Evolutionary conservation across 2,888 invertebrate genomes (phyloP), one percentile per base, ranked within the genome.

Genomic region (Ferdinandea cuprea): DNA sequence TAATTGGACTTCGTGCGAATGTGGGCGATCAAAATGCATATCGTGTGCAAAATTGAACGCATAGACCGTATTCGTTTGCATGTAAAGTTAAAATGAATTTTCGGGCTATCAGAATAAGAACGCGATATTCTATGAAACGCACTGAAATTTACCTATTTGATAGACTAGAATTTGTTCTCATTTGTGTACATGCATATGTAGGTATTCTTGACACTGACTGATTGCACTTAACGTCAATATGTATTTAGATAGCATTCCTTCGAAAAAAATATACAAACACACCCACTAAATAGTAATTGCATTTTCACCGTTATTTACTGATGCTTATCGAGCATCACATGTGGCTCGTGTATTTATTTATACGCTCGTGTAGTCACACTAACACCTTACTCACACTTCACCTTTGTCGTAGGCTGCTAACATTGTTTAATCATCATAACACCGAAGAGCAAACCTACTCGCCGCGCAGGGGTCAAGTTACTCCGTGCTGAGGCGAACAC

Each of bases 191-290:
- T 37, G 13, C 30, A 42, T n/a, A n/a, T n/a, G n/a, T n/a, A n/a
- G n/a, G n/a, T n/a, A n/a, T n/a, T n/a, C 72, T 59, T 72, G 78
- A 78, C 78, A 78, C 72, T 78, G 65, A 78, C 65, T 19, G 50
- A 78, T 72, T 35, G 25, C 65, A 11, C 19, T 8, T 13, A 13
- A 1, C 40, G 19, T 11, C 17, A 3, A 9, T 19, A 15, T 17
- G 17, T 7, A 44, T 19, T 9, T 21, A 4, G 19, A 11, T 9
- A 35, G 9, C 28, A 50, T n/a, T n/a, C n/a, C n/a, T n/a, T 28
- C 17, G 44, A 30, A 40, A 42, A 54, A 40, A 61, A 54, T n/a
- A 54, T 30, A 19, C 52, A 68, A 52, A 37, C 46, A 9, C 44
- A 3, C 17, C 7, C 13, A 42, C 25, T 44, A 15, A 13, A 28